phyloP scores from a whole-genome alignment of 2,888 invertebrate species.

The Dermolepida albohirtum region DNA sequence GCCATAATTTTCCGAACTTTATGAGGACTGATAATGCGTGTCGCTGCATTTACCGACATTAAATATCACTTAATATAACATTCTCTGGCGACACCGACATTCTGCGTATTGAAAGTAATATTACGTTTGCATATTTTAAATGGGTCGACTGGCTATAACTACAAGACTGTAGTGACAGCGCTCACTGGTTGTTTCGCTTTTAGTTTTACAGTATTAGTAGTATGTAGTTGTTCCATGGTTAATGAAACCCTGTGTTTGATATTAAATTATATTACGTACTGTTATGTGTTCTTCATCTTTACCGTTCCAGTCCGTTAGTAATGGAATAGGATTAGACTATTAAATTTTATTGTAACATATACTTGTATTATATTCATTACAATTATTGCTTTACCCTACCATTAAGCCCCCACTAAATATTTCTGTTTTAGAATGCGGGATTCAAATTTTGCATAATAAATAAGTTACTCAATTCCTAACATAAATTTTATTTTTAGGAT shows the following conservation, averaged over 20 bases:
- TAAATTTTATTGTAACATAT: conserved; percentile 8
- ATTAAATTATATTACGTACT: conserved; percentile 13
- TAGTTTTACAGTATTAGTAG: not conserved
- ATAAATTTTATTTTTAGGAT: no score
- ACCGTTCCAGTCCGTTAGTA: not conserved
- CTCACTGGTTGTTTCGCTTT: not conserved
- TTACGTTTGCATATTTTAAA: conserved; percentile 21
- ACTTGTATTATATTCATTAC: conserved; percentile 17
- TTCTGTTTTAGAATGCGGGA: no score
- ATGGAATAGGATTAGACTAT: conserved; percentile 9
- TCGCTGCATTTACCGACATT: conserved; percentile 57
- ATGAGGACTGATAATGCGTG: conserved; percentile 57
- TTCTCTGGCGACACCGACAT: conserved; percentile 43
- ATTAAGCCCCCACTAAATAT: not conserved
- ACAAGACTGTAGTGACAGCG: not conserved
- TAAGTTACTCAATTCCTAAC: no score
- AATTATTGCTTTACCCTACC: conserved; percentile 4
- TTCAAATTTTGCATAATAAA: no score
- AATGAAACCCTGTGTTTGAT: conserved; percentile 15
- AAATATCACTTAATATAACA: conserved; percentile 59
- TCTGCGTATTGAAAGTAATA: conserved; percentile 23
- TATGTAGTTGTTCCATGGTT: conserved; percentile 6
- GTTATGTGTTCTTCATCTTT: conserved; percentile 4
- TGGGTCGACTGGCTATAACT: not conserved
- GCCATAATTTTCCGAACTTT: conserved; percentile 59